Evolutionary conservation across 2,888 invertebrate species (phyloP).

Genomic region (Cheilosia scutellata): DNA sequence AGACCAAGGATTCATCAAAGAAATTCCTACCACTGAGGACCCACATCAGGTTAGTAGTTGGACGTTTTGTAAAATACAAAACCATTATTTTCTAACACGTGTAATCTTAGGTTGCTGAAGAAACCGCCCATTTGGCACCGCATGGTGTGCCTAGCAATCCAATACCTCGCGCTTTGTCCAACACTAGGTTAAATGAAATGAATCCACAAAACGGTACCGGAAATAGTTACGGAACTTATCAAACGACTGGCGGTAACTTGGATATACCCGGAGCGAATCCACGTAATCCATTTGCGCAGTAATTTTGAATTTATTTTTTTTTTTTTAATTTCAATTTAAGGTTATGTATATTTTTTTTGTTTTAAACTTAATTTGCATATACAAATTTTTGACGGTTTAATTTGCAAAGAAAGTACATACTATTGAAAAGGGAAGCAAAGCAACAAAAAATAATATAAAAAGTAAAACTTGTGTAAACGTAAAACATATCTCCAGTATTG

Average conservation of each 20-base stretch:
- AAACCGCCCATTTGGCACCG: conserved; percentile 95
- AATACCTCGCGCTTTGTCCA: conserved; percentile 93
- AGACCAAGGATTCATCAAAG: conserved; percentile 90
- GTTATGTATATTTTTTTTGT: conserved; percentile 28
- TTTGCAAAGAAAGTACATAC: conserved; percentile 42
- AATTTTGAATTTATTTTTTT: conserved; percentile 72
- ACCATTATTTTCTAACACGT: background rate
- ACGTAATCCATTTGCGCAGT: conserved; percentile 85
- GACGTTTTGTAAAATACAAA: no score
- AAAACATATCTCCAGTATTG: conserved; percentile 72
- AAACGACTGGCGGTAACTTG: conserved; percentile 88
- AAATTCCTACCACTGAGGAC: conserved; percentile 90
- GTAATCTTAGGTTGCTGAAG: conserved; percentile 84
- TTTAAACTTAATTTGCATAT: conserved; percentile 38
- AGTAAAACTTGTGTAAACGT: conserved; percentile 61
- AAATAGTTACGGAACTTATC: conserved; percentile 88
- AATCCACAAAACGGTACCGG: conserved; percentile 87
- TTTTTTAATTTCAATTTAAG: background rate
- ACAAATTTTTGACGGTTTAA: conserved; percentile 24
- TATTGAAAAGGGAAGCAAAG: conserved; percentile 54
- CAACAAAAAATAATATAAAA: conserved; percentile 3
- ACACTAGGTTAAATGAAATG: conserved; percentile 91
- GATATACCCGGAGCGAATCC: conserved; percentile 86
- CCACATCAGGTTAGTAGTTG: conserved; percentile 87
- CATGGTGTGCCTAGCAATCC: conserved; percentile 97